phyloP scores from a whole-genome alignment of 2,888 invertebrate species.

The Cantharis rufa region DNA sequence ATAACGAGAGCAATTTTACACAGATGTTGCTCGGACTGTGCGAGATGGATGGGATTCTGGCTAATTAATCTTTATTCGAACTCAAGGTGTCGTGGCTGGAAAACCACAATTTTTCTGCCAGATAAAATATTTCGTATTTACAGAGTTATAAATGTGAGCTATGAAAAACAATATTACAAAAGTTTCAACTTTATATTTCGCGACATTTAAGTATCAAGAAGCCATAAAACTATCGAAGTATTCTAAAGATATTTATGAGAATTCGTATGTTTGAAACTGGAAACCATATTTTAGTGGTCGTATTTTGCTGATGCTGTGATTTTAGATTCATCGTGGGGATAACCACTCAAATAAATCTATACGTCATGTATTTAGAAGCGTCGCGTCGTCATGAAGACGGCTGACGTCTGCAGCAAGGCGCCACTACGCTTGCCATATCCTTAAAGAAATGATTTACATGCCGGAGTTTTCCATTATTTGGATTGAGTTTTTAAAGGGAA shows the following conservation, averaged over 20 bases:
- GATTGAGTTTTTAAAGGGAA: neutral
- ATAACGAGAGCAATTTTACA: neutral
- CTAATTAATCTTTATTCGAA: no score
- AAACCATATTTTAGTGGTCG: conserved; percentile 9
- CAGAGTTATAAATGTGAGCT: neutral
- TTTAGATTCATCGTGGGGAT: conserved; percentile 26
- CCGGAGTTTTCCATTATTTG: neutral
- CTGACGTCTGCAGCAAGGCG: conserved; percentile 32
- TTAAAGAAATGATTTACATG: conserved; percentile 2
- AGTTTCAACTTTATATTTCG: neutral
- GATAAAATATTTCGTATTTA: neutral
- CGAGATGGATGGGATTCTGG: no score
- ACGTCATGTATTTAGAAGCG: conserved; percentile 32
- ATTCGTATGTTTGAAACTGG: conserved; percentile 11
- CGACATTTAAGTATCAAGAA: conserved; percentile 6
- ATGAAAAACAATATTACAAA: neutral
- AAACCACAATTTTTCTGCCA: neutral
- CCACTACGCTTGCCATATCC: conserved; percentile 19
- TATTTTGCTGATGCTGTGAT: conserved; percentile 24
- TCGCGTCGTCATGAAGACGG: conserved; percentile 33
- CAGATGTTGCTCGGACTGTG: neutral
- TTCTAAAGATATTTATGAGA: conserved; percentile 11
- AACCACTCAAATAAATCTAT: conserved; percentile 28
- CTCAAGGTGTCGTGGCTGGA: no score
- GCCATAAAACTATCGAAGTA: conserved; percentile 6